Evolutionary conservation across 2,113 vertebrate species (phyloP).

Genomic region (Myiopsitta monachus): DNA sequence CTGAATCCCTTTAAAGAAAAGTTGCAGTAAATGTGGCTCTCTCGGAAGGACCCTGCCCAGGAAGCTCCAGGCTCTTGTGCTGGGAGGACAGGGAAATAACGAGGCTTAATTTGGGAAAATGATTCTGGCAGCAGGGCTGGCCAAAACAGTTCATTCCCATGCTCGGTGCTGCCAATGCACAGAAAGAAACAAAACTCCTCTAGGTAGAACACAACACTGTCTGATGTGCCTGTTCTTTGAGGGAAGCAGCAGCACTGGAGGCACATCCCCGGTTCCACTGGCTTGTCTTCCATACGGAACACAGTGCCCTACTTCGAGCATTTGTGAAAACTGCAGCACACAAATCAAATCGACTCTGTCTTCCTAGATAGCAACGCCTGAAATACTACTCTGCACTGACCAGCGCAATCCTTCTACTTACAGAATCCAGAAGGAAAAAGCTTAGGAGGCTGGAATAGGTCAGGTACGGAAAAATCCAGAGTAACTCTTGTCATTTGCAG

Average conservation of each 20-base stretch:
- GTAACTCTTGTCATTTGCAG: rapidly evolving
- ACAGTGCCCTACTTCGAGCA: conserved; percentile 25
- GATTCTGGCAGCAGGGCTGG: neutral
- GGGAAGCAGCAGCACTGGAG: neutral
- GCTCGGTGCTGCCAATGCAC: neutral
- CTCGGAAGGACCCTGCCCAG: neutral
- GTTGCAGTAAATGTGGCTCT: neutral
- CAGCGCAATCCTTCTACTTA: neutral
- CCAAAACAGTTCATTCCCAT: neutral
- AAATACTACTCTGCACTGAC: neutral
- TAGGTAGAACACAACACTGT: neutral
- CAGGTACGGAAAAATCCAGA: neutral
- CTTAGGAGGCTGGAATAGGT: neutral
- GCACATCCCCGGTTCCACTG: neutral
- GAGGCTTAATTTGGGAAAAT: neutral
- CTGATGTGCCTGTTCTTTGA: neutral
- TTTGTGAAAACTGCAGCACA: conserved; percentile 26
- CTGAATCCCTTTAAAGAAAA: neutral
- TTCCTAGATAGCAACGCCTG: neutral
- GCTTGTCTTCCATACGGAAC: neutral
- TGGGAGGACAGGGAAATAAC: neutral
- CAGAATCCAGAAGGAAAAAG: neutral
- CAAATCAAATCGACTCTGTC: neutral
- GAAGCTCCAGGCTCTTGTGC: neutral
- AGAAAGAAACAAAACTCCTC: neutral